A percentile compares a stretch with the other conserved stretches of the same genome.
These are phyloP conservation scores for Carassius gibelio DNA, from an alignment of 2,113 vertebrate species.

Conservation along the genomic window DNA sequence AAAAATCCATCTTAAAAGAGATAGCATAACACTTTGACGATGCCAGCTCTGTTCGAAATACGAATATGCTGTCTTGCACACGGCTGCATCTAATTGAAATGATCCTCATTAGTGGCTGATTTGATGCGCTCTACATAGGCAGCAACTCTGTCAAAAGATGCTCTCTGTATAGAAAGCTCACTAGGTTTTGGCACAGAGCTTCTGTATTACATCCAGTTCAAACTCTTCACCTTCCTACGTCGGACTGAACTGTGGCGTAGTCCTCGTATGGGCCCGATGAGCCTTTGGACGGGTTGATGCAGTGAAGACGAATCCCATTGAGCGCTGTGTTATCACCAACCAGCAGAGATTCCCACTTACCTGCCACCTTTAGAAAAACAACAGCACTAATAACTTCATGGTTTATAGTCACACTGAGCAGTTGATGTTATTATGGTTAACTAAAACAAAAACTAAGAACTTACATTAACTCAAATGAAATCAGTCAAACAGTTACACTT, in stretches of 20 bases:
- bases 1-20: background rate
- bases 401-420: too few relatives aligned
- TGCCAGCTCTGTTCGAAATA: background rate
- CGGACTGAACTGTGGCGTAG: slow-evolving; percentile 56
- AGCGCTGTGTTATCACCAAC: slow-evolving; percentile 56
- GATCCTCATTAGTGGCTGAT: background rate
- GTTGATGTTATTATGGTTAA: too few relatives aligned
- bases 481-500: too few relatives aligned
- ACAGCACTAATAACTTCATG: too few relatives aligned
- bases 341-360: slow-evolving; percentile 52
- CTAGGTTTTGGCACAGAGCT: background rate
- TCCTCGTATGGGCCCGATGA: slow-evolving; percentile 43
- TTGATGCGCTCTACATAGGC: background rate
- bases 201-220: background rate
- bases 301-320: slow-evolving; percentile 57
- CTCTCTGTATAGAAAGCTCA: background rate
- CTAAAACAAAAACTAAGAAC: too few relatives aligned
- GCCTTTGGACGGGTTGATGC: slow-evolving; percentile 24
- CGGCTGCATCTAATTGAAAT: background rate
- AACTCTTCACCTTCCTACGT: slow-evolving; percentile 40
- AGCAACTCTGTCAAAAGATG: background rate
- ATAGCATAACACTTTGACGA: background rate
- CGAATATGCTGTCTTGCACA: background rate
- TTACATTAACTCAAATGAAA: too few relatives aligned
- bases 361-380: slow-evolving; percentile 45